Evolutionary conservation across 2,797 vertebrate genomes (phyloP), one percentile per base, ranked within the genome.

Genomic region (Luscinia megarhynchos): DNA sequence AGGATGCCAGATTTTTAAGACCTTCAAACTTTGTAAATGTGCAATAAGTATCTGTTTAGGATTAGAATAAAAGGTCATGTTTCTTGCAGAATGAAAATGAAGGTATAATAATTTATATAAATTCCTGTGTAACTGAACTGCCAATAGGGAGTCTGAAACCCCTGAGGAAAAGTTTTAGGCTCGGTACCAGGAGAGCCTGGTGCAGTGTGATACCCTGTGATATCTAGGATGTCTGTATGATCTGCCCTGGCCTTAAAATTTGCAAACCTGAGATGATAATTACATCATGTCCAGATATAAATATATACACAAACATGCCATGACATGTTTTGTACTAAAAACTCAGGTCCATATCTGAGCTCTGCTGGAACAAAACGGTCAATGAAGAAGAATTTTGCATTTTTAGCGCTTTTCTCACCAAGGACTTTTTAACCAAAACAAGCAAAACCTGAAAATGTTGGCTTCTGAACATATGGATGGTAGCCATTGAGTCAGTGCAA

Each of bases 21-120:
- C 7, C 48, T 77, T 57, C 40, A 30, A 54, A 50, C 6, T 77
- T 77, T 9, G 3, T 36, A 59, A 29, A 82, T 70, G 26, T 36
- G 5, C n/a, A 53, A 38, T 68, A 61, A 20, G 16, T 15, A 34
- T 55, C 30, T 79, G 9, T 38, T 54, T 13, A 54, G 32, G 19
- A 78, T 90, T 80, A 81, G 45, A 62, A 32, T 10, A 63, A 84
- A 94, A 82, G 82, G 46, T 68, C 29, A 55, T 14, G n/a, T 88
- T 64, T 82, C 36, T 72, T 73, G 30, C 30, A 43, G 43, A 43
- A 43, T 43, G 38, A 84, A 94, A 86, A 64, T 64, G 5, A 83
- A 90, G 43, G n/a, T 45, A 79, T 24, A n/a, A 58, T 80, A 92
- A 96, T 64, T 72, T 69, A 75, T 68, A 57, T 32, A 80, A 93